A percentile compares a stretch with the other conserved stretches of the same genome.
Evolutionary conservation across 2,888 invertebrate genomes (phyloP).

Genomic region (Amphimallon solstitiale): DNA sequence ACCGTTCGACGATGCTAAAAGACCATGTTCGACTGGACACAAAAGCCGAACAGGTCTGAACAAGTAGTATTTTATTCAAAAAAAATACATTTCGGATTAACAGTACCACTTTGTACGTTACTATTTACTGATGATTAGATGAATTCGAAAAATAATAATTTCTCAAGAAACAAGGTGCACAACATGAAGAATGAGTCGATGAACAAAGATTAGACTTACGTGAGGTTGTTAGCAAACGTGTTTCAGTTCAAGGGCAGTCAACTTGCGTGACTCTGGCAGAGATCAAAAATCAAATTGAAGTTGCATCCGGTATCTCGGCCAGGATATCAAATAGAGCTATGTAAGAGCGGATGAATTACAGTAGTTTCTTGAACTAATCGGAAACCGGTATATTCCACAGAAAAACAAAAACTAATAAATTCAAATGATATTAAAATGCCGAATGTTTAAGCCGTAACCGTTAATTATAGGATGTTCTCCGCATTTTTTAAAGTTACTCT

Average conservation of each 20-base stretch:
- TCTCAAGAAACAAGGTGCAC: constrained; percentile 28
- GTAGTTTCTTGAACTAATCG: constrained; percentile 6
- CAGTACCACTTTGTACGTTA: background rate
- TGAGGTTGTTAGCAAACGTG: constrained; percentile 45
- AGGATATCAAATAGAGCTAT: constrained; percentile 27
- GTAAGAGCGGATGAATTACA: constrained; percentile 13
- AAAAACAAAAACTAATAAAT: background rate
- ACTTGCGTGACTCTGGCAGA: constrained; percentile 47
- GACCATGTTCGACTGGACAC: background rate
- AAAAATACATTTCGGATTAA: too few relatives aligned
- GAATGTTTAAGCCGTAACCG: too few relatives aligned
- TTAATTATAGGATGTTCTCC: background rate
- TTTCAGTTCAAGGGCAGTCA: constrained; percentile 55
- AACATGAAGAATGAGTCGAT: constrained; percentile 31
- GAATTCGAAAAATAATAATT: constrained; percentile 18
- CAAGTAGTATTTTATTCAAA: background rate
- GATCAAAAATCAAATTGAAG: constrained; percentile 43
- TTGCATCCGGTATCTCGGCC: constrained; percentile 37
- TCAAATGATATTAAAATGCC: too few relatives aligned
- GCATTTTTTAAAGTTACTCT: too few relatives aligned
- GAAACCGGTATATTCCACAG: background rate
- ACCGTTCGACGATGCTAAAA: background rate
- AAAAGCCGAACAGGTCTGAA: constrained; percentile 8
- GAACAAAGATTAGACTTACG: constrained; percentile 44
- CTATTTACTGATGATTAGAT: background rate